Evolutionary conservation across 2,113 vertebrate species (phyloP), one percentile per base, ranked within the genome.

Genomic region (Numenius arquata): DNA sequence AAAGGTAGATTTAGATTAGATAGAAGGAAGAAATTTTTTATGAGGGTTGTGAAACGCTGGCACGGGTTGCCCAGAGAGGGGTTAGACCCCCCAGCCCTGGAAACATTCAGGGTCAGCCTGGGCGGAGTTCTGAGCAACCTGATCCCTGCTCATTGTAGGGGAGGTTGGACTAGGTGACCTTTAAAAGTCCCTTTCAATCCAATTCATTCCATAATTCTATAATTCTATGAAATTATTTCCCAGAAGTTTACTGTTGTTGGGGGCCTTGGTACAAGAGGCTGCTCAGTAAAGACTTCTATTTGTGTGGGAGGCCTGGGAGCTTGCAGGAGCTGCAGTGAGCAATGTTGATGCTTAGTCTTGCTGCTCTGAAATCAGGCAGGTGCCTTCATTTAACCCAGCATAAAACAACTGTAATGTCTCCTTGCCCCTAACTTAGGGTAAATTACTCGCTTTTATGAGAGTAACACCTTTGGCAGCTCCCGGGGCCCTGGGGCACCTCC

Each of bases 401-500:
- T 43, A 50, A 52, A 32, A 50, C 6, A 72, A 29, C 18, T 16
- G 22, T 78, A 25, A 55, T 43, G 13, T 8, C 43, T 19, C 3
- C 9, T 32, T 62, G 29, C 11, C 15, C 50, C 62, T 36, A 80
- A 30, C 11, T 66, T 43, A 45, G 5, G 8, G 19, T 55, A 27
- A 80, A n/a, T 17, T 8, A 45, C 29, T 45, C 19, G 8, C 14
- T 67, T 45, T 14, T 18, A 23, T 55, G 19, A 36, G 25, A 30
- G 8, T 55, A 23, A 67, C 25, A 66, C 25, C 1, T 4, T 38
- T 43, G 48, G 12, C 48, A 34, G 40, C 25, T 67, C 27, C 34
- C 0, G 8, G 32, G 38, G 23, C 6, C 14, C 1, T 0, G 18
- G 30, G 32, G 8, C 32, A 23, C 19, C 11, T 62, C 23, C 30